Evolutionary conservation across 2,113 vertebrate species (phyloP).

Genomic region (Struthidea cinerea): DNA sequence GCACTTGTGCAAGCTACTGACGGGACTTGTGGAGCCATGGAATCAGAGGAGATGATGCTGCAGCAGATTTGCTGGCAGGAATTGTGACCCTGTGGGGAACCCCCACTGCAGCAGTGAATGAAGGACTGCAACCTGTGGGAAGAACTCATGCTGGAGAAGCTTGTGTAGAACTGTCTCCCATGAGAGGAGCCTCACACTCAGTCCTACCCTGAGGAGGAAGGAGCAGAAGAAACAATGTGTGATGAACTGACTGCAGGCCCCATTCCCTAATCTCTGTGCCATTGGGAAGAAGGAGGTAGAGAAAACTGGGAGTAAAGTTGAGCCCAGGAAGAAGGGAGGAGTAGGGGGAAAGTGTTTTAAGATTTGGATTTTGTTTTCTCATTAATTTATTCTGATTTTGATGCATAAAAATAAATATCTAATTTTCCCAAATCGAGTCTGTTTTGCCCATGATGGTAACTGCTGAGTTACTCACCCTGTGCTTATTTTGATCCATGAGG

Average conservation of each 20-base stretch:
- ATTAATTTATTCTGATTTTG: not conserved
- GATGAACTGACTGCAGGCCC: not conserved
- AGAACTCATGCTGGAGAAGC: not conserved
- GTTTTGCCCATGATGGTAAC: not conserved
- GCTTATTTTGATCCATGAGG: not conserved
- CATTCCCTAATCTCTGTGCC: not conserved
- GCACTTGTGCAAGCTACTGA: not conserved
- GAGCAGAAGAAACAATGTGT: rapidly evolving
- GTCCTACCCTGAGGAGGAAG: not conserved
- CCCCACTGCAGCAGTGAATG: not conserved
- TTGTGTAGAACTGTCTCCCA: not conserved
- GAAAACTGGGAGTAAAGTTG: not conserved
- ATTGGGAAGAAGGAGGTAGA: rapidly evolving
- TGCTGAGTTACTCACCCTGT: not conserved
- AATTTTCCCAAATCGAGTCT: not conserved
- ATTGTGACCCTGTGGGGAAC: not conserved
- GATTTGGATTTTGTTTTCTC: not conserved
- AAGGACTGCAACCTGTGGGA: not conserved
- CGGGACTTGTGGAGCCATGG: not conserved
- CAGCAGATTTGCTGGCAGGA: not conserved
- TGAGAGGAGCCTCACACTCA: not conserved
- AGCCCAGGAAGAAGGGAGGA: not conserved
- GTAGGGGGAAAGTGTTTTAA: not conserved
- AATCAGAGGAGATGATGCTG: not conserved
- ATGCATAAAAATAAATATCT: not conserved